Conservation (phyloP, 2,888 invertebrate genomes). For the Urechis unicinctus region DNA sequence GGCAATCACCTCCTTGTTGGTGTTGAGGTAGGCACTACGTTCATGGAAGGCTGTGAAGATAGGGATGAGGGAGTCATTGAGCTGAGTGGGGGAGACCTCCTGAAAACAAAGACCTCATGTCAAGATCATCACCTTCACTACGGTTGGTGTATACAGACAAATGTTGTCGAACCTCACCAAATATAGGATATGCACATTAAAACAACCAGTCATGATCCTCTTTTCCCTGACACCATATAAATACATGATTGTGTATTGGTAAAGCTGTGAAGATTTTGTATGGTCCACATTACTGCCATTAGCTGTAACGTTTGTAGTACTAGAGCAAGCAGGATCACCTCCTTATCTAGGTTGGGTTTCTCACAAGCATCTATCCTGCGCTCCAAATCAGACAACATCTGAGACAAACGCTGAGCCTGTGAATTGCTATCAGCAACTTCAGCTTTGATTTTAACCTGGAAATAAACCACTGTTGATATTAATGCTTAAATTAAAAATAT, state of each 20-base stretch:
- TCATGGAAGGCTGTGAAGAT: slow-evolving; percentile 37
- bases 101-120: slow-evolving; percentile 15
- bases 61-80: slow-evolving; percentile 31
- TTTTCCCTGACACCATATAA: too few species aligned
- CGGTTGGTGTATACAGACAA: too few species aligned
- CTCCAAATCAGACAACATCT: slow-evolving; percentile 33
- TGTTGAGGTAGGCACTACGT: slow-evolving; percentile 37
- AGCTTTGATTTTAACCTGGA: slow-evolving; percentile 32
- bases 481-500: too few species aligned
- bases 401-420: slow-evolving; percentile 38
- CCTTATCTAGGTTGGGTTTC: slow-evolving; percentile 45
- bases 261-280: too few species aligned
- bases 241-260: too few species aligned
- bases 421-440: slow-evolving; percentile 48
- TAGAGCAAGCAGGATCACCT: slow-evolving; percentile 33
- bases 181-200: too few species aligned
- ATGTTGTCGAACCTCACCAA: too few species aligned
- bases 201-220: too few species aligned
- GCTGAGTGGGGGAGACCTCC: slow-evolving; percentile 36
- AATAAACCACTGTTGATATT: too few species aligned
- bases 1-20: slow-evolving; percentile 20
- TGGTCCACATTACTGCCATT: too few species aligned
- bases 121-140: too few species aligned
- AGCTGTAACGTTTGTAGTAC: too few species aligned
- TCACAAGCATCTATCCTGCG: slow-evolving; percentile 41